Base-by-base conservation (phyloP, 2,113 vertebrate genomes). In the Percopsis transmontana region DNA sequence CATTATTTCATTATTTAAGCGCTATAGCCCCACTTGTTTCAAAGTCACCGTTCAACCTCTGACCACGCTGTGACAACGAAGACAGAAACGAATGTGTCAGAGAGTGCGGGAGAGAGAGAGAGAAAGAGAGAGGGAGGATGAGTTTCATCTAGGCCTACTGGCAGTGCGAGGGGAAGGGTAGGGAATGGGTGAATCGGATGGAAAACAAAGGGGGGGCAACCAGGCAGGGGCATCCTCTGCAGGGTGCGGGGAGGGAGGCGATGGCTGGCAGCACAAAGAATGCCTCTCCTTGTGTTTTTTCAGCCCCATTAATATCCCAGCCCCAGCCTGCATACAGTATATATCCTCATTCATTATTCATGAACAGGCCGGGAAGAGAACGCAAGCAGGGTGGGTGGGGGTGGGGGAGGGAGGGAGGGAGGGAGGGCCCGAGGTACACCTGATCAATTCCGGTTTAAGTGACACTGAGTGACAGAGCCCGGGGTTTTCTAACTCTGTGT, bases 331-430 rank as follows among this genome's bases (percentile, higher is more conserved):
- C 91, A 92, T 93, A 92, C 91, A 93, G 94, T 91, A 92, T 93
- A 92, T 91, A 93, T 93, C 91, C 91, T 95, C 95, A 97, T 97
- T 95, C 94, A 97, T 97, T 96, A 98, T 98, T 98, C 96, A 98
- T 97, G 92, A 92, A 88, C 79, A 91, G 88, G 86, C 93, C 94
- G 93, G 94, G 91, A 92, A 93, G 94, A 56, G 72, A 76, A 70
- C 54, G 66, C 72, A 56, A 83, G 85, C 70, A 18, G 76, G 72
- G 81, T 85, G 74, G 82, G 83, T 83, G 86, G 82, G 76, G 69
- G 73, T 38, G 81, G 85, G 77, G 80, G 82, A 86, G 86, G 81
- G n/a, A n/a, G n/a, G 77, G 70, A 70, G 89, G 92, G 95, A 93
- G 94, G 93, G 94, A 95, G 96, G 95, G 95, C 94, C 95, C 96